Evolutionary conservation across 2,888 invertebrate genomes (phyloP).

Genomic region (Ctena decussata): DNA sequence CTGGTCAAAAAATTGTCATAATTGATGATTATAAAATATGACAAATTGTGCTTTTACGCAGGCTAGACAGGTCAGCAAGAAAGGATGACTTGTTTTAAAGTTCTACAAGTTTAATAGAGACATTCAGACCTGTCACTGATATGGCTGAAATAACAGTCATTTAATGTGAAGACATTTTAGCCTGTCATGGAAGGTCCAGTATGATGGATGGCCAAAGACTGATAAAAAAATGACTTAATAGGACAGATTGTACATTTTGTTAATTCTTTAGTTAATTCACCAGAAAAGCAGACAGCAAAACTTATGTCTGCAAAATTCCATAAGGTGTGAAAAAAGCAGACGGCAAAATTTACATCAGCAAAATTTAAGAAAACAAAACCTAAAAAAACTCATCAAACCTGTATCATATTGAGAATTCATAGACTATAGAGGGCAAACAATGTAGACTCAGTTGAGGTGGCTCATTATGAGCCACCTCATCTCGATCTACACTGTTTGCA

Average conservation of each 20-base stretch:
- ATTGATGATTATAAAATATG: not conserved
- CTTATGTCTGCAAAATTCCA: too few species aligned
- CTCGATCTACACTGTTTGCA: too few species aligned
- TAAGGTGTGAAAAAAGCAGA: too few species aligned
- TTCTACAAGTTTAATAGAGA: constrained; percentile 4
- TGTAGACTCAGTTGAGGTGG: too few species aligned
- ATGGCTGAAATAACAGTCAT: constrained; percentile 8
- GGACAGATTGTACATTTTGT: not conserved
- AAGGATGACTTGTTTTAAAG: constrained; percentile 3
- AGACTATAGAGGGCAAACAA: too few species aligned
- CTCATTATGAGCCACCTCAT: too few species aligned
- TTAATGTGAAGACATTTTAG: constrained; percentile 11
- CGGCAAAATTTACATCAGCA: too few species aligned
- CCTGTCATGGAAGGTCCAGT: not conserved
- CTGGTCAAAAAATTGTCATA: not conserved
- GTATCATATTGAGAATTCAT: too few species aligned
- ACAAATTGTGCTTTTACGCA: not conserved
- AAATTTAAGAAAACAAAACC: too few species aligned
- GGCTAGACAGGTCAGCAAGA: not conserved
- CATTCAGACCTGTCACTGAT: not conserved
- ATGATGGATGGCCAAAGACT: not conserved
- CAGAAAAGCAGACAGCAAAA: too few species aligned
- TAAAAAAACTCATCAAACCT: too few species aligned
- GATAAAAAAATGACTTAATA: not conserved
- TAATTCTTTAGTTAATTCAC: too few species aligned